Percentiles rank a stretch among this genome's conserved stretches.
phyloP scores from a whole-genome alignment of 1,140 invertebrate species.

The Heliothis subflexa region DNA sequence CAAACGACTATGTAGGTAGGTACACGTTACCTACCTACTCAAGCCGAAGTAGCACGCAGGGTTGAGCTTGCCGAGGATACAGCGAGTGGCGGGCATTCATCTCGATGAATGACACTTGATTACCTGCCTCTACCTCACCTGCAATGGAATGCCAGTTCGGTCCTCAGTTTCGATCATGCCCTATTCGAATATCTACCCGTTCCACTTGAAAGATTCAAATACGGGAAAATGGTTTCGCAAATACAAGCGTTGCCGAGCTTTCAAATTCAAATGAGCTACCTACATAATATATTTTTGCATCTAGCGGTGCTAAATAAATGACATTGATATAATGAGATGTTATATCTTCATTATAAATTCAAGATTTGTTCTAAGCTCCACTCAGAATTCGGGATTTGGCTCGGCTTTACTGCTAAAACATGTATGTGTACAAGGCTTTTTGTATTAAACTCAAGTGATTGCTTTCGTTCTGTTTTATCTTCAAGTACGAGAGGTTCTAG shows the following conservation, averaged over 20 bases:
- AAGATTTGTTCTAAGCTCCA: slow-evolving; percentile 21
- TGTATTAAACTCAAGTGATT: slow-evolving; percentile 37
- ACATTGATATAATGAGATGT: not conserved
- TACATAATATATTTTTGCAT: not conserved
- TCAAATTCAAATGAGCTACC: not conserved
- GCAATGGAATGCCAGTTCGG: slow-evolving; percentile 28
- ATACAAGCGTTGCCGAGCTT: not conserved
- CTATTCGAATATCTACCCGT: not conserved
- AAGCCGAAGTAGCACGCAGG: not conserved
- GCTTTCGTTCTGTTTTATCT: slow-evolving; percentile 30
- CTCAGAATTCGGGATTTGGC: slow-evolving; percentile 18
- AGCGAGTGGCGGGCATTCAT: slow-evolving; percentile 29
- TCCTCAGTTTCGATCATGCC: slow-evolving; percentile 1
- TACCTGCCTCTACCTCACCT: slow-evolving; percentile 13
- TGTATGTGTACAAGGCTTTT: slow-evolving; percentile 9
- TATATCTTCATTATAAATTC: slow-evolving; percentile 14
- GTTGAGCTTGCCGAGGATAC: slow-evolving; percentile 9
- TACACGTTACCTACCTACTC: not conserved
- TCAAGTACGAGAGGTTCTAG: slow-evolving; percentile 14
- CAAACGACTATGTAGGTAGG: not conserved
- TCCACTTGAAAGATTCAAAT: not conserved
- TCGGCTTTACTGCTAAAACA: slow-evolving; percentile 21
- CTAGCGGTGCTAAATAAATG: not conserved
- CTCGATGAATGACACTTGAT: slow-evolving; percentile 44
- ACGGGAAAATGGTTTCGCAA: not conserved